Evolutionary conservation across 2,113 vertebrate genomes (phyloP), one percentile per base, ranked within the genome.

Genomic region (Tupaia tana): DNA sequence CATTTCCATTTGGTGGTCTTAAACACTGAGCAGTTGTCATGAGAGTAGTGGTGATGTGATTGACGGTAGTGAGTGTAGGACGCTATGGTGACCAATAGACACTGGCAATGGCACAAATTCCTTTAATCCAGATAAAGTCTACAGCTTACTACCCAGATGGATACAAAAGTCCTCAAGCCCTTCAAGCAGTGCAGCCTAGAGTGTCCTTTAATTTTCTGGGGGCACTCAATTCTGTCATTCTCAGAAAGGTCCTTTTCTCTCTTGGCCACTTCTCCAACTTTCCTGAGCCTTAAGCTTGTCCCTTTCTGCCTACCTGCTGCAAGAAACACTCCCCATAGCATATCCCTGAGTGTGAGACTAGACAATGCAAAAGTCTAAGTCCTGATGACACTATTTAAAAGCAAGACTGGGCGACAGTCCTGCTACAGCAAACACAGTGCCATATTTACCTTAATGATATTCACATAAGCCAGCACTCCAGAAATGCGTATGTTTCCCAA

Each of bases 101-200:
- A 34, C 2, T 27, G 22, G 63, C 3, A 63, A 22, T 29, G 12
- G 18, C 29, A 1, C 1, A 5, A 6, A 3, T 4, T 27, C 5
- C 4, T 81, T 58, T 73, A 7, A 1, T 27, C 8, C 1, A 25
- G 12, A 27, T 52, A n/a, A 73, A 86, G 22, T 13, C 9, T 12
- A 25, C 0, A 69, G 25, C 9, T 81, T 10, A 31, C 24, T 25
- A 14, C 7, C 2, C 25, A 54, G 7, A 25, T 20, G 18, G n/a
- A 22, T 14, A 22, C 15, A 43, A 22, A n/a, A 27, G 4, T 3
- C 7, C 22, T 54, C 7, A 10, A n/a, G 10, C 1, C 9, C n/a
- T 8, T 43, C 61, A 34, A 52, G 13, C 2, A 74, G 56, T 66
- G 61, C 8, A 34, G 7, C 16, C 19, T 7, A 75, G 27, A 78